Base-by-base conservation (phyloP, 2,888 invertebrate species). In the Mycalesis mineus region DNA sequence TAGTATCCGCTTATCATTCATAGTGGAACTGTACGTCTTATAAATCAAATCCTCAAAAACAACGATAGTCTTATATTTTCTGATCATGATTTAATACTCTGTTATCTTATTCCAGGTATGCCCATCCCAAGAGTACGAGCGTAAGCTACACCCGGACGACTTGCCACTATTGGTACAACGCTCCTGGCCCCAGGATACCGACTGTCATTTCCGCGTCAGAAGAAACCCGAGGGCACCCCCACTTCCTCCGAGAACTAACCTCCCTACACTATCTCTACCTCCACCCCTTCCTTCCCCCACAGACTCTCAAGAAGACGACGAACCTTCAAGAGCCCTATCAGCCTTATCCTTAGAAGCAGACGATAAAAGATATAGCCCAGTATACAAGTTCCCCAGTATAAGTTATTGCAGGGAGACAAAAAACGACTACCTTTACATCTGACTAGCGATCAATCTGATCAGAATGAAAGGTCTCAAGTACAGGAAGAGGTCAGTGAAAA, bases 131-230 rank as follows among this genome's bases (percentile, higher is more conserved):
- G 96, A 96, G 80, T 96, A 96, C 83, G 96, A 97, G 81, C 92
- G 97, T 58, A 96, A 96, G 84, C 84, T 97, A 37, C 96, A 97
- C 80, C 95, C 95, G 0, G 96, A 96, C 68, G 97, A 97, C 80
- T 91, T 95, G 62, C 96, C 97, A 0, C 88, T 97, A 22, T 91
- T 93, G 68, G 95, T 96, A 33, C 96, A 96, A 78, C 93, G 94
- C 67, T 91, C 93, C 8, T 94, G 95, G 93, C 91, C 93, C 58
- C 82, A 92, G 7, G 92, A 92, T 77, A 91, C 91, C 56, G 92
- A 93, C 75, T 95, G 95, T 70, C 95, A 96, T 82, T 96, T 97
- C 84, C 90, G 96, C 41, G 94, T 97, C 59, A 92, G 96, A 57
- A 91, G 96, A 65, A 96, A 95, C 85, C 95, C 95, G 0, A 93